Base-by-base conservation (phyloP, 1,140 invertebrate species). In the Helicoverpa zea region DNA sequence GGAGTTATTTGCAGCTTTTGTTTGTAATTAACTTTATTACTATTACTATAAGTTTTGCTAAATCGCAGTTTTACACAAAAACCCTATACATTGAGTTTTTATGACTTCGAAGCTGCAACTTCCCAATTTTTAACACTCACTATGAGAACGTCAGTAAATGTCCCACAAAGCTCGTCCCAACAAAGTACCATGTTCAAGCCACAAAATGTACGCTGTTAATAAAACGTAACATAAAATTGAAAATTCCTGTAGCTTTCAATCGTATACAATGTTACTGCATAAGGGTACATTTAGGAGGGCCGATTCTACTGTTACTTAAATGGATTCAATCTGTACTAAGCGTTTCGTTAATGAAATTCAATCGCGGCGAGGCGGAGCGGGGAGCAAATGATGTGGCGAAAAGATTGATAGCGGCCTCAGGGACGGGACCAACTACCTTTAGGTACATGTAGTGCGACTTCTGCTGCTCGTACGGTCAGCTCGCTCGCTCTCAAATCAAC, bases 331-430 rank as follows among this genome's bases (percentile, higher is more conserved):
- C 91, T 90, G 89, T 89, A 92, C 92, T 94, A 94, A 94, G 92
- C 93, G 93, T 91, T 94, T 89, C 90, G 89, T 93, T 94, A 94
- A 94, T 94, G 93, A 94, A 94, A 94, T 93, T 94, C 92, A 94
- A 94, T 94, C 89, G 91, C 80, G 86, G 87, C 81, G 81, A 84
- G 77, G 87, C 83, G 85, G 80, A 84, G 91, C 87, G 88, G 89
- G 89, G 91, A 90, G 91, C 92, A 94, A 94, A 94, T 94, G 93
- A 94, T 94, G 93, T 93, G 93, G 92, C 91, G 88, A 89, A 87
- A 91, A 94, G 93, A 94, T 94, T 92, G 92, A 94, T 94, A 88
- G 90, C 82, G 84, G 81, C 80, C 78, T 80, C 66, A 29, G 83
- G 63, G 77, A 70, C 76, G 61, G 72, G 30, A 73, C 54, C 78